These are phyloP conservation scores for Diplogasteroides magnus DNA, from an alignment of 1,140 invertebrate genomes.

Conservation along the genomic window DNA sequence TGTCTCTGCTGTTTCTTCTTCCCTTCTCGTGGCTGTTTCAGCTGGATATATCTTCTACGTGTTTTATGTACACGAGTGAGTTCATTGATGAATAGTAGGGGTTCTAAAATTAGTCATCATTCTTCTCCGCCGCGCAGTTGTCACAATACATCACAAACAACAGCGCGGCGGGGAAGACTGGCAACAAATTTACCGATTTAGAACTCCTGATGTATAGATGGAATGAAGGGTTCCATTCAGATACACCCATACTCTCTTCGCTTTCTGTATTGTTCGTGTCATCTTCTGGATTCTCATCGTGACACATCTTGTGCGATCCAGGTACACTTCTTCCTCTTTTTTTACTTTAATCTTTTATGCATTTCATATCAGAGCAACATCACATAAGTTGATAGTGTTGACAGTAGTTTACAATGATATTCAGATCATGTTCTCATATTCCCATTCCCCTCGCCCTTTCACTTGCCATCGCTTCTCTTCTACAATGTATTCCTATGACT, in stretches of 20 bases:
- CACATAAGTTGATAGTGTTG: slow-evolving; percentile 14
- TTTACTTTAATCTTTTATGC: background rate
- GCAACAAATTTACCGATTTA: too few relatives aligned
- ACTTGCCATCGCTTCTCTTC: slow-evolving; percentile 9
- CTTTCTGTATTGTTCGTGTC: slow-evolving; percentile 14
- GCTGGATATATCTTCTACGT: slow-evolving; percentile 15
- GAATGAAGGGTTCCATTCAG: too few relatives aligned
- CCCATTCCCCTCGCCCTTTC: slow-evolving; percentile 21
- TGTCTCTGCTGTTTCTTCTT: background rate
- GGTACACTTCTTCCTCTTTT: too few relatives aligned
- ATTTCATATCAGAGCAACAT: background rate
- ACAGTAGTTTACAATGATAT: slow-evolving; percentile 15
- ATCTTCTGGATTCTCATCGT: background rate
- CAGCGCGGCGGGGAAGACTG: too few relatives aligned
- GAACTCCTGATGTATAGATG: too few relatives aligned
- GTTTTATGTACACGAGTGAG: slow-evolving; percentile 13
- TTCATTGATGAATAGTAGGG: background rate
- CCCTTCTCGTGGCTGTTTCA: slow-evolving; percentile 7
- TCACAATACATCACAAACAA: too few relatives aligned
- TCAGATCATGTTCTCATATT: slow-evolving; percentile 2
- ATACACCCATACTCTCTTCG: slow-evolving; percentile 19
- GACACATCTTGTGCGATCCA: background rate
- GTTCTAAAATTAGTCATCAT: too few relatives aligned
- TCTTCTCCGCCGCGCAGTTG: too few relatives aligned
- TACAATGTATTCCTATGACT: slow-evolving; percentile 13